phyloP scores from a whole-genome alignment of 2,113 vertebrate genomes.

The Nothobranchius furzeri region DNA sequence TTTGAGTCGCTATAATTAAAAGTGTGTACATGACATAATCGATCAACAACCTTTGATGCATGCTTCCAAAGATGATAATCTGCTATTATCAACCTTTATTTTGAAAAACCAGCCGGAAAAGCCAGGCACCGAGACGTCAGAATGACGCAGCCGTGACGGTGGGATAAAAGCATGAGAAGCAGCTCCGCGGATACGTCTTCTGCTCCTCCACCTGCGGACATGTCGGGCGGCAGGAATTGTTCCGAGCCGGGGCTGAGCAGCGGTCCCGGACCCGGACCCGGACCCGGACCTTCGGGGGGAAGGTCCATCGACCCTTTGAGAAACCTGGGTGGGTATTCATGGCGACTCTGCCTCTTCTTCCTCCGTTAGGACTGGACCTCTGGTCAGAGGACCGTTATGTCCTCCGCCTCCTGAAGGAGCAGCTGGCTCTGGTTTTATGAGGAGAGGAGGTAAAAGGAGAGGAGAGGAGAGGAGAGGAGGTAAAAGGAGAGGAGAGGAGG shows the following conservation, averaged over 20 bases:
- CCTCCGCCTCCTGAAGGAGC: too few species aligned
- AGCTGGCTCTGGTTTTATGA: too few species aligned
- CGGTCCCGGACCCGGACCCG: slow-evolving; percentile 52
- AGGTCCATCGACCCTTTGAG: slow-evolving; percentile 73
- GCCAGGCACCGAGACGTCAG: slow-evolving; percentile 27
- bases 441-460: too few species aligned
- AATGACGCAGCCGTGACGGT: slow-evolving; percentile 7
- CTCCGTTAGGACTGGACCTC: too few species aligned
- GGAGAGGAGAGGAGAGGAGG: too few species aligned
- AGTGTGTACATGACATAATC: too few species aligned
- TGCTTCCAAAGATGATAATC: too few species aligned
- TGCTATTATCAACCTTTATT: too few species aligned
- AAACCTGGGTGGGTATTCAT: slow-evolving; percentile 69
- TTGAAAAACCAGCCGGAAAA: slow-evolving; percentile 14
- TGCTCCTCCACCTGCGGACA: neutral
- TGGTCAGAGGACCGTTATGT: neutral
- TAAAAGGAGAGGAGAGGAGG: too few species aligned
- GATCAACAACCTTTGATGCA: too few species aligned
- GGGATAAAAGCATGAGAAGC: slow-evolving; percentile 18
- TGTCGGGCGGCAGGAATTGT: slow-evolving; percentile 66
- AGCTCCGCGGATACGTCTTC: neutral
- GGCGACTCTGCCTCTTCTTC: too few species aligned
- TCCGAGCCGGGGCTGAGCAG: slow-evolving; percentile 57
- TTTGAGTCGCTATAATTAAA: too few species aligned
- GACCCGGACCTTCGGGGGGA: slow-evolving; percentile 23